Percentiles rank a stretch among this genome's conserved stretches.
Evolutionary conservation across 2,113 vertebrate genomes (phyloP).

Genomic region (Mus pahari): DNA sequence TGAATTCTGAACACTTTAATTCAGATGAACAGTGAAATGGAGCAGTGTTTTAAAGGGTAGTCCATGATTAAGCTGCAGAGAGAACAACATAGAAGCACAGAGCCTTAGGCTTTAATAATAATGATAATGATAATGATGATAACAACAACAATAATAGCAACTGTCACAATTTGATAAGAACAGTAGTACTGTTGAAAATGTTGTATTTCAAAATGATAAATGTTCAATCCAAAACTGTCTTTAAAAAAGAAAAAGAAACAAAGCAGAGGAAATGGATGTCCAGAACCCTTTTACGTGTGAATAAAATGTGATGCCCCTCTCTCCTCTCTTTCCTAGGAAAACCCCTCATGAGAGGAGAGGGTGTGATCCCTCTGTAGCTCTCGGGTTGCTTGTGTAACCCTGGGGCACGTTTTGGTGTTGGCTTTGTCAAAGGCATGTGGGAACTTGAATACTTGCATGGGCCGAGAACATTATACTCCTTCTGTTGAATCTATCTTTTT

Average conservation of each 20-base stretch:
- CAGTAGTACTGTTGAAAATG: not conserved
- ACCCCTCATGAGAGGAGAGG: not conserved
- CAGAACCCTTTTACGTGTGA: not conserved
- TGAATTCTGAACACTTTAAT: constrained; percentile 73
- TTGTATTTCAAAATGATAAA: not conserved
- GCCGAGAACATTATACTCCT: not conserved
- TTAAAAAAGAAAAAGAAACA: not conserved
- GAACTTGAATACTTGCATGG: not conserved
- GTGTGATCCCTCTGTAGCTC: not conserved
- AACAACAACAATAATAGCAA: not conserved
- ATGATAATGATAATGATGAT: no score
- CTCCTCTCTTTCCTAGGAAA: not conserved
- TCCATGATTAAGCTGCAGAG: not conserved
- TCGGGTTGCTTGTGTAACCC: not conserved
- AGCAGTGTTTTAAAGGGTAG: constrained; percentile 39
- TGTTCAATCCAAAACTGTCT: not conserved
- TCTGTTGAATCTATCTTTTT: constrained; percentile 21
- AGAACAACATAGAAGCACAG: not conserved
- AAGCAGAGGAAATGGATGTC: not conserved
- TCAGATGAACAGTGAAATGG: constrained; percentile 62
- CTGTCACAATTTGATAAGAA: not conserved
- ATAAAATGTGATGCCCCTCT: not conserved
- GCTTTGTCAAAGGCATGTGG: not conserved
- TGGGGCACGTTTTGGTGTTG: not conserved
- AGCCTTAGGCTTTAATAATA: not conserved